Base-by-base conservation (phyloP, 2,113 vertebrate genomes). In the Acrocephalus arundinaceus region DNA sequence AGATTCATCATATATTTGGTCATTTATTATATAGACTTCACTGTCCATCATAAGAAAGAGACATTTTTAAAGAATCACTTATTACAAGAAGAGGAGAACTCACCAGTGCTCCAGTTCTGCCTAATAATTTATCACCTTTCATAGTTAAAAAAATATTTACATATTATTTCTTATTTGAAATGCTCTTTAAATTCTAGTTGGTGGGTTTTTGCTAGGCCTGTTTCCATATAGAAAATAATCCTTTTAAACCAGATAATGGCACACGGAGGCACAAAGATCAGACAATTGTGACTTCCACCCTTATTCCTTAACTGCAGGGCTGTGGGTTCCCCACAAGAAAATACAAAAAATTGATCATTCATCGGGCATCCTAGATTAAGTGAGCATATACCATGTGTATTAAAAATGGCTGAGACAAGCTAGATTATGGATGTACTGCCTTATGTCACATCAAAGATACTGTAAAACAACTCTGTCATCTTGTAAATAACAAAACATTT, bases 371-470 rank as follows among this genome's bases (percentile, higher is more conserved):
- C 24, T 79, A 90, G 49, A 94, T 95, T 92, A 94, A 22, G 11
- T 67, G 21, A 88, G 27, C 28, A 54, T 66, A 59, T 67, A 87
- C 24, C 19, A 27, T 48, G 17, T 5, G 19, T 85, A 93, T 74
- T 95, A 78, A 94, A 95, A 95, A 96, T 89, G 72, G 14, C 25
- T 62, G 75, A 95, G 87, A 90, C 85, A 95, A 87, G 62, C 68
- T 94, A 95, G 85, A 96, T 93, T 95, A 95, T 83, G 81, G 93
- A 97, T 97, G 46, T 11, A 0, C 51, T 96, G 78, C 81, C 67
- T 97, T 96, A 83, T 94, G 93, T 93, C 96, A 89, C 72, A 96
- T 88, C 90, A 95, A 95, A 97, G 93, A 66, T 93, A 78, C 81
- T 52, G 81, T 65, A 70, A 33, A 51, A 95, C 89, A 88, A 93